Evolutionary conservation across 53 echinoderm and acorn worm species (phyloP).

Genomic region (Paracentrotus lividus): DNA sequence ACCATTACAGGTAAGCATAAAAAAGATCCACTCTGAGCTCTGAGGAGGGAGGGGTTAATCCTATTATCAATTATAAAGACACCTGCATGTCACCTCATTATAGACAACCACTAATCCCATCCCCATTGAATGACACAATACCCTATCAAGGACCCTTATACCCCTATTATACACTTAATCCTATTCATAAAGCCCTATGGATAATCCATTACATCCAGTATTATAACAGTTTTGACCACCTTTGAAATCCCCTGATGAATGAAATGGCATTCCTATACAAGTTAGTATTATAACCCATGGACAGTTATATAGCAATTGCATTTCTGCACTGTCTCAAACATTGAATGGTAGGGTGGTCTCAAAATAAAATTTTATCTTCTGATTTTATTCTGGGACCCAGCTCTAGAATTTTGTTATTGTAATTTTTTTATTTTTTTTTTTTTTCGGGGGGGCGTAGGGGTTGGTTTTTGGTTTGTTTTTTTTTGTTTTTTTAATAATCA

Average conservation of each 20-base stretch:
- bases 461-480: too few relatives aligned
- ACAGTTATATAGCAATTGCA: too few relatives aligned
- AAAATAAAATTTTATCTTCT: too few relatives aligned
- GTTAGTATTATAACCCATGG: too few relatives aligned
- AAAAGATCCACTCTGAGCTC: not conserved
- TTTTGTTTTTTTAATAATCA: too few relatives aligned
- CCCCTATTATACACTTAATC: not conserved
- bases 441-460: too few relatives aligned
- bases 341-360: too few relatives aligned
- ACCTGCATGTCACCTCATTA: conserved; percentile 27
- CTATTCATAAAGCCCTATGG: not conserved
- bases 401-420: too few relatives aligned
- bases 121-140: not conserved
- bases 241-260: conserved; percentile 3
- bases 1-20: too few relatives aligned
- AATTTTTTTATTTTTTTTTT: too few relatives aligned
- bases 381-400: too few relatives aligned
- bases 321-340: too few relatives aligned
- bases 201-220: conserved; percentile 23
- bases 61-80: not conserved
- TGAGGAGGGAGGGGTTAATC: not conserved
- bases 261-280: not conserved
- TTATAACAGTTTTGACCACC: not conserved
- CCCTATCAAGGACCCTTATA: not conserved
- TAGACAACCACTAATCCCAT: not conserved